Percentiles rank a stretch among this genome's conserved stretches.
These are phyloP conservation scores for Macquaria ambigua DNA, from an alignment of 2,113 vertebrate species.

Conservation along the genomic window DNA sequence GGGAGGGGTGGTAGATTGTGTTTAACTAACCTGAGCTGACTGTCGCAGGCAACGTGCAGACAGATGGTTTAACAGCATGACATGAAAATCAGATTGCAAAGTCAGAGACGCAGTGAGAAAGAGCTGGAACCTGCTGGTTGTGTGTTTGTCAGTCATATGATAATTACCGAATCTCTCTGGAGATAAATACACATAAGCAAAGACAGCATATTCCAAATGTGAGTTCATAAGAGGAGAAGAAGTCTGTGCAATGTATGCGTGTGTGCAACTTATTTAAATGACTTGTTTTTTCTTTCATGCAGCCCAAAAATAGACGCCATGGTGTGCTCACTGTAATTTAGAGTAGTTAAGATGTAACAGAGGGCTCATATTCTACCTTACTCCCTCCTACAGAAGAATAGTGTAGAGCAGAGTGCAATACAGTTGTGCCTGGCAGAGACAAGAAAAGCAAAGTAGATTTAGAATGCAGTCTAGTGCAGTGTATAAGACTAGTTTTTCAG, in stretches of 20 bases:
- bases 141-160: neutral
- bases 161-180: neutral
- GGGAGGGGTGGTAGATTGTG: too few relatives aligned
- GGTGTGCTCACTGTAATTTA: neutral
- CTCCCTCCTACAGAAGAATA: neutral
- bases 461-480: too few relatives aligned
- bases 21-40: neutral
- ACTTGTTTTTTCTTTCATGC: neutral
- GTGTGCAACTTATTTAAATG: neutral
- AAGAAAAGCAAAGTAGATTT: too few relatives aligned
- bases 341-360: neutral
- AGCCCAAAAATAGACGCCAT: neutral
- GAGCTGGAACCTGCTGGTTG: neutral
- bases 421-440: too few relatives aligned
- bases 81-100: neutral
- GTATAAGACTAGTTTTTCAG: too few relatives aligned
- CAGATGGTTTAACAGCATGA: constrained; percentile 25
- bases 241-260: neutral
- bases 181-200: neutral
- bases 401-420: neutral
- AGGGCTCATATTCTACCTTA: neutral
- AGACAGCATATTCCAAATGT: neutral
- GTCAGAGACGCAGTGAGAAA: neutral
- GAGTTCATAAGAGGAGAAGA: neutral
- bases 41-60: neutral